These are phyloP conservation scores for Bufo gargarizans DNA, from an alignment of 2,113 vertebrate genomes.

Conservation along the genomic window DNA sequence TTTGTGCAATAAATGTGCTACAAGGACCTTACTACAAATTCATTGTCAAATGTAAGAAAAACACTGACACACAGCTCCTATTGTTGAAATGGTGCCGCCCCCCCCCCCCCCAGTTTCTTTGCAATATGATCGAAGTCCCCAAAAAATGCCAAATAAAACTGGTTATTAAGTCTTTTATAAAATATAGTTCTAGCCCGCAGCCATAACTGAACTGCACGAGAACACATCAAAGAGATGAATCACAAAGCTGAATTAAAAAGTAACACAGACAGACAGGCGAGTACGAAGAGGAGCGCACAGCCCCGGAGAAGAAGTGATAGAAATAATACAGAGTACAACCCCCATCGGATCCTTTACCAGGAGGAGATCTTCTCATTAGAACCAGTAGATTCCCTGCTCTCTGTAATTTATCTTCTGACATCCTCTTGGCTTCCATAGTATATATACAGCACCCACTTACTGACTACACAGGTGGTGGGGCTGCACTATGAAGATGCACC, in stretches of 20 bases:
- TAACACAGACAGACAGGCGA: neutral
- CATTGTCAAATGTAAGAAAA: neutral
- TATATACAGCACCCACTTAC: too few relatives aligned
- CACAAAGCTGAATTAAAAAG: slow-evolving; percentile 16
- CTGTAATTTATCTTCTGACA: too few relatives aligned
- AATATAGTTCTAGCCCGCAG: neutral
- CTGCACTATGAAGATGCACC: too few relatives aligned
- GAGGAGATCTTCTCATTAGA: neutral
- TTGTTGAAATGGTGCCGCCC: neutral
- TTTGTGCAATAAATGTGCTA: neutral
- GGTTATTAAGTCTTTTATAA: slow-evolving; percentile 16
- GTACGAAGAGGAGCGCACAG: neutral
- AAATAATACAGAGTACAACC: neutral
- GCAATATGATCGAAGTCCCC: neutral
- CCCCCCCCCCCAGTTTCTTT: neutral
- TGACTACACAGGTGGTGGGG: too few relatives aligned
- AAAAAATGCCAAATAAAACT: neutral
- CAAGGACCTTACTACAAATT: neutral
- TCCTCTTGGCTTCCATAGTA: too few relatives aligned
- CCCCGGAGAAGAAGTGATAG: neutral
- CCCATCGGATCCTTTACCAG: neutral
- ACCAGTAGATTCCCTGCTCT: neutral
- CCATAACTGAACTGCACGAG: neutral
- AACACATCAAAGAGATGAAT: slow-evolving; percentile 33
- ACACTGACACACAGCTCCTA: neutral